Evolutionary conservation across 2,888 invertebrate species (phyloP), one percentile per base, ranked within the genome.

Genomic region (Dorcus parallelipipedus): DNA sequence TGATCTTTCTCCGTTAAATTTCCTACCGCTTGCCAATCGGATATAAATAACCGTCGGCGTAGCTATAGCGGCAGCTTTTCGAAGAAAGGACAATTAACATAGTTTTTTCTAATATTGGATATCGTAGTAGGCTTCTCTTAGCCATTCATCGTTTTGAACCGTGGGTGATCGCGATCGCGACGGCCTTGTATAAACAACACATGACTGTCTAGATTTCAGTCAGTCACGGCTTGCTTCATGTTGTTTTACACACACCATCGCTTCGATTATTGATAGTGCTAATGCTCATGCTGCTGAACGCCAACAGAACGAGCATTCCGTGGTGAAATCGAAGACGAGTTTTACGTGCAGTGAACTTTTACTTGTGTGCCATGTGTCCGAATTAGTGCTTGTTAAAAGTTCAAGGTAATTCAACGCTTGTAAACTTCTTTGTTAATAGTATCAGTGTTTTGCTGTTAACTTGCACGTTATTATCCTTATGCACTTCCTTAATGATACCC

Each of bases 121-220:
- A 45, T 45, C 45, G 45, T 45, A 45, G 45, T 45, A 45, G 20
- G 53, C 38, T 54, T 54, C 49, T 43, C 50, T 50, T 49, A 51
- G 61, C 65, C 67, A 67, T 64, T 67, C 64, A 65, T 68, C 64
- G 67, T 58, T 59, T 51, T 60, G 55, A 56, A 57, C 64, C 71
- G 72, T 73, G 71, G 73, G 71, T 70, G 71, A 66, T 67, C 68
- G 64, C 67, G 68, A 60, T 67, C 67, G 66, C 60, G 66, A 59
- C 69, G 74, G 70, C 74, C 74, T 75, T 75, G 73, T 71, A 70
- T 69, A 70, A 71, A 71, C 64, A 69, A 71, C 71, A 71, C 68
- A 71, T 67, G 71, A 73, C 69, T 67, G 70, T 69, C 69, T 66
- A 49, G 70, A 71, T 70, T 73, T 70, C 71, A 72, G 71, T 72